A percentile compares a stretch with the other conserved stretches of the same genome.
These are phyloP conservation scores for Orussus abietinus DNA, from an alignment of 1,140 invertebrate genomes.

Conservation along the genomic window DNA sequence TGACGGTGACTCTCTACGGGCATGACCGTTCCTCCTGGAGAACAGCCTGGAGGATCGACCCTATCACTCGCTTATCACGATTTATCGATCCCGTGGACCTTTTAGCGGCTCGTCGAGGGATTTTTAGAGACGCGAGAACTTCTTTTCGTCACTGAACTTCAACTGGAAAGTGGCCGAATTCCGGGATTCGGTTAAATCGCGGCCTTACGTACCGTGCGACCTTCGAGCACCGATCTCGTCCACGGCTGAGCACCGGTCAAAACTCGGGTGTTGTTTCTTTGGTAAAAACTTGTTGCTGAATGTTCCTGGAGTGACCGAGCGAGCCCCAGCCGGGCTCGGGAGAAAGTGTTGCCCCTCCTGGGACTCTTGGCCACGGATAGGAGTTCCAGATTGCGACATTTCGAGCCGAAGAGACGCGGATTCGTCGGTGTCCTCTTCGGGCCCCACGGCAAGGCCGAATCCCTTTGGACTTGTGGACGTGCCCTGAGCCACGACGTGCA, in stretches of 20 bases:
- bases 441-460: slow-evolving; percentile 24
- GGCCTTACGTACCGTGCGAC: slow-evolving; percentile 14
- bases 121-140: too few relatives aligned
- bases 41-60: too few relatives aligned
- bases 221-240: background rate
- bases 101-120: too few relatives aligned
- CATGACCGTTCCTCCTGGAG: too few relatives aligned
- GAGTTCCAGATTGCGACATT: slow-evolving; percentile 31
- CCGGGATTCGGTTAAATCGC: too few relatives aligned
- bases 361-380: slow-evolving; percentile 10
- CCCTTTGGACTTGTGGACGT: slow-evolving; percentile 16
- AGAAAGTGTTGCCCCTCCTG: slow-evolving; percentile 40
- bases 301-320: slow-evolving; percentile 29
- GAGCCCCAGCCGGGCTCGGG: slow-evolving; percentile 26
- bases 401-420: slow-evolving; percentile 8
- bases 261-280: slow-evolving; percentile 31
- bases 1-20: too few relatives aligned
- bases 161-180: too few relatives aligned
- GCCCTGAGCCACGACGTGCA: too few relatives aligned
- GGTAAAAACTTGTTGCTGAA: slow-evolving; percentile 45
- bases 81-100: too few relatives aligned
- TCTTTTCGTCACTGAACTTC: too few relatives aligned
- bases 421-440: slow-evolving; percentile 8
- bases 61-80: too few relatives aligned
- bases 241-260: slow-evolving; percentile 1